Base-by-base conservation (phyloP, 1,140 invertebrate genomes). In the Danaus melanippus region DNA sequence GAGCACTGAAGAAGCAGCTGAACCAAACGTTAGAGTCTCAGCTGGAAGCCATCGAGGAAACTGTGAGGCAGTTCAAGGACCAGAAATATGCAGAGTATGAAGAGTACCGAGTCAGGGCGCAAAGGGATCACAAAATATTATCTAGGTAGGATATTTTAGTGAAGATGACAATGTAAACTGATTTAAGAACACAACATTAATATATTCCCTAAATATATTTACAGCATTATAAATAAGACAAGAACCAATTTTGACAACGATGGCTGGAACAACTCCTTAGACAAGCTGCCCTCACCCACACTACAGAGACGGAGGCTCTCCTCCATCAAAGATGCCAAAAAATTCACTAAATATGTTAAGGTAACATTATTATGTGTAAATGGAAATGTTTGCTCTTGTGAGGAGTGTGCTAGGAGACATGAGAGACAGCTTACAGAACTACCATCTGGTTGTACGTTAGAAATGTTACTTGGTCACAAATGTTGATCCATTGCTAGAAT, bases 1-100 rank as follows among this genome's bases (percentile, higher is more conserved):
- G 80, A 10, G 71, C 69, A n/a, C 69, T 87, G 9, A 81, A 66
- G 42, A 84, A 84, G 57, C 80, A 84, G 53, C 66, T 88, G 17
- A 79, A 74, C 45, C 73, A 81, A 57, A 85, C 73, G 2, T 57
- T 88, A 46, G 69, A 86, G 57, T 74, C 76, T 40, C 71, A 84
- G 53, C 62, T 86, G 10, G 84, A 87, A 56, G 76, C 74, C 6
- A 70, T 88, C 32, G 84, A 87, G 47, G 87, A 88, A 55, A 71
- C 76, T n/a, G 78, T 88, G 2, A 73, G 82, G 49, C 78, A 86
- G 45, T 88, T 84, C 62, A 74, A 76, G 67, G 87, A 88, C 56
- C 79, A 86, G 54, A 87, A 88, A 66, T 86, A 84, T 76, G 79
- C 78, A 41, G 85, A 88, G 40, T 87, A 79, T 76, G 84, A 87